phyloP scores from a whole-genome alignment of 2,113 vertebrate genomes.

The Arizona elegans region DNA sequence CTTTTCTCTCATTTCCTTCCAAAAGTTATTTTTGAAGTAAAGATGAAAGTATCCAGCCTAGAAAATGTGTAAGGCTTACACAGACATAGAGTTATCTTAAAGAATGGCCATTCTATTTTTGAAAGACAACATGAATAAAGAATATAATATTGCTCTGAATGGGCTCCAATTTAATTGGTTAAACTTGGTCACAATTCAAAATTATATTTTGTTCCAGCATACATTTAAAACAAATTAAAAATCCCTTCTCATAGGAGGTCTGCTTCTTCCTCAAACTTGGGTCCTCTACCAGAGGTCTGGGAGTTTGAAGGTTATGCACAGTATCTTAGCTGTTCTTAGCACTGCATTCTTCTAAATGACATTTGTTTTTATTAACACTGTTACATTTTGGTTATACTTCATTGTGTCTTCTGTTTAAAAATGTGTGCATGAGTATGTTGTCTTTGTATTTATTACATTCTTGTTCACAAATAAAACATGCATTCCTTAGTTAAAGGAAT shows the following conservation, averaged over 20 bases:
- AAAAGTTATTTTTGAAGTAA: background rate
- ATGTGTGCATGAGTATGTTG: background rate
- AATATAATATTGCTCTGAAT: background rate
- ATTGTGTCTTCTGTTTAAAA: background rate
- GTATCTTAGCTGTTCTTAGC: background rate
- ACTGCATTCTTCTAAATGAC: background rate
- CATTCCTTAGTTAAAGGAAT: conserved; percentile 65
- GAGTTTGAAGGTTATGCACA: background rate
- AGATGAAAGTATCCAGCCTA: background rate
- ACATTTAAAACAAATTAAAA: background rate
- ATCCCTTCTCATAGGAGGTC: background rate
- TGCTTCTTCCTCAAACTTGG: background rate
- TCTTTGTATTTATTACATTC: background rate
- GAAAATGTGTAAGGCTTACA: background rate
- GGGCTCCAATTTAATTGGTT: background rate
- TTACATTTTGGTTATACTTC: background rate
- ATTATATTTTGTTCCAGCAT: background rate
- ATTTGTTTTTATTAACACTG: background rate
- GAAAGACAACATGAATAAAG: background rate
- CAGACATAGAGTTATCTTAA: background rate
- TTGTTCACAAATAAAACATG: conserved; percentile 53
- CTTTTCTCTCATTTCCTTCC: background rate
- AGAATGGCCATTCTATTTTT: background rate
- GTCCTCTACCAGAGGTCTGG: background rate
- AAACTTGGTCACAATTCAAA: background rate